Conservation (phyloP, 2,888 invertebrate species). For the Acronicta alni region DNA sequence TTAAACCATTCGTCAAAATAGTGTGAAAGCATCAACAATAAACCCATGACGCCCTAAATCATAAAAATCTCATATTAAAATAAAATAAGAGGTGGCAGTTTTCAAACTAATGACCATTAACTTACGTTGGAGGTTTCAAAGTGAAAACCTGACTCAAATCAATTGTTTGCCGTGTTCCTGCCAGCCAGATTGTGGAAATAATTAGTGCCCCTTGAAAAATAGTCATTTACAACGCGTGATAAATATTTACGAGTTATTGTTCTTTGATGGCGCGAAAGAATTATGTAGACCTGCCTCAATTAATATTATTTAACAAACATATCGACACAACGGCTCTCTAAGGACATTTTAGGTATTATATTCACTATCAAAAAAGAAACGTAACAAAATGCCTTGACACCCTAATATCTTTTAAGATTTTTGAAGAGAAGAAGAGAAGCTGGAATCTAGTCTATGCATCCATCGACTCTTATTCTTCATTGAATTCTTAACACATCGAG, state of each 20-base stretch:
- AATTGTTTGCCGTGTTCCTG: conserved; percentile 75
- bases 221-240: conserved; percentile 86
- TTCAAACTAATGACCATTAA: conserved; percentile 69
- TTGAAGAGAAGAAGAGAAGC: no score
- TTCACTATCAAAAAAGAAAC: no score
- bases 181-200: conserved; percentile 82
- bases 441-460: no score
- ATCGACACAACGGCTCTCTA: no score
- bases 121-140: conserved; percentile 62
- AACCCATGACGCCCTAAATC: conserved; percentile 38
- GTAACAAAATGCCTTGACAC: no score
- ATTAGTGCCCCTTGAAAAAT: conserved; percentile 87
- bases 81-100: conserved; percentile 60
- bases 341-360: no score
- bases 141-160: conserved; percentile 75
- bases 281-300: conserved; percentile 61
- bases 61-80: conserved; percentile 43
- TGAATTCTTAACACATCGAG: no score
- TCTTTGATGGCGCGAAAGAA: conserved; percentile 69
- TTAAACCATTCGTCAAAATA: conserved; percentile 42
- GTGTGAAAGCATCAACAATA: conserved; percentile 42
- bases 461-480: no score
- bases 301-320: neutral
- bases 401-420: no score
- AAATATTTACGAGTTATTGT: conserved; percentile 89